phyloP scores from a whole-genome alignment of 2,113 vertebrate genomes.

The Noctilio leporinus region DNA sequence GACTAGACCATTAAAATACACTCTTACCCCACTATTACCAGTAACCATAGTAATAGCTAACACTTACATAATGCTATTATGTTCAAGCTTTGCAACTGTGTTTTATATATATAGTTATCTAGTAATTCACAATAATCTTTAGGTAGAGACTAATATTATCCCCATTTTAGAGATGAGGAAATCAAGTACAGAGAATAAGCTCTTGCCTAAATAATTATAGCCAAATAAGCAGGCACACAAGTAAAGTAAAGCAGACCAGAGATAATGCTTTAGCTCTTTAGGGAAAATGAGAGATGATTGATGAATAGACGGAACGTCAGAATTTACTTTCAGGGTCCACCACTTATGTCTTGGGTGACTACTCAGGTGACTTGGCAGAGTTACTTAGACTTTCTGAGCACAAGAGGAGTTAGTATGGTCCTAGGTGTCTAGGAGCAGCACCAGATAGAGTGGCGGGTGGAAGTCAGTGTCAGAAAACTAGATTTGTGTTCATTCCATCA shows the following conservation, averaged over 20 bases:
- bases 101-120: neutral
- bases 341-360: neutral
- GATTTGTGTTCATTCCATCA: neutral
- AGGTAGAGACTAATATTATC: neutral
- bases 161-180: constrained; percentile 3
- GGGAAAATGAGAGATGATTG: neutral
- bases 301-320: neutral
- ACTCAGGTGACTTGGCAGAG: neutral
- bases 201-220: neutral
- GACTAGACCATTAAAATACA: neutral
- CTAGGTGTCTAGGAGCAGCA: neutral
- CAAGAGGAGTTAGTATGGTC: neutral
- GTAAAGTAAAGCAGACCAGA: neutral
- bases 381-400: neutral
- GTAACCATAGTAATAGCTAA: neutral
- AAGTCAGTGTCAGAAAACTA: neutral
- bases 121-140: neutral
- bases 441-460: neutral
- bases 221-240: neutral
- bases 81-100: neutral
- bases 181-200: neutral
- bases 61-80: neutral
- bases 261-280: neutral
- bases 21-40: neutral
- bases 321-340: neutral